Conservation (phyloP, 1,140 invertebrate genomes). For the Nomia melanderi region DNA sequence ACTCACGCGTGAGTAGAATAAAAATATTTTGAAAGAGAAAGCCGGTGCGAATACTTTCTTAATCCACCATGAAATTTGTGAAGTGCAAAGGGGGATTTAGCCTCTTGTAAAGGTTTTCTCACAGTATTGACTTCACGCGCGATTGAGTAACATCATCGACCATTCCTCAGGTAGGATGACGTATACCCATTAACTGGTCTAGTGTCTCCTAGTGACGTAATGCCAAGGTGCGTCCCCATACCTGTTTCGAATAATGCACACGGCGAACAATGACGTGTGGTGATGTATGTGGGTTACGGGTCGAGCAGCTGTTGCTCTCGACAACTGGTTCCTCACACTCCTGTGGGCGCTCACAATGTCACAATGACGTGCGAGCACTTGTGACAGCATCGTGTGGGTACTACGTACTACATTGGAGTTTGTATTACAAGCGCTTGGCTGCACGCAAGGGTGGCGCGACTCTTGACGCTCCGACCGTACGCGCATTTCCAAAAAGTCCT, state of each 20-base stretch:
- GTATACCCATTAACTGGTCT: constrained; percentile 61
- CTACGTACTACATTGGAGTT: constrained; percentile 71
- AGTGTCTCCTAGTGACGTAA: constrained; percentile 60
- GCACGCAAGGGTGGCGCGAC: constrained; percentile 74
- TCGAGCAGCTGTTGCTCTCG: constrained; percentile 78
- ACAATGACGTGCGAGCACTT: constrained; percentile 79
- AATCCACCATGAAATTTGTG: not conserved
- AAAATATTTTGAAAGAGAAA: no score
- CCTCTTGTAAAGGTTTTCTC: constrained; percentile 5
- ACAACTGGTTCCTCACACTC: constrained; percentile 75
- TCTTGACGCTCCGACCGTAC: constrained; percentile 70
- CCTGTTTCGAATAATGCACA: constrained; percentile 74
- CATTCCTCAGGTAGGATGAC: constrained; percentile 59
- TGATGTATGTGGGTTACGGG: constrained; percentile 80
- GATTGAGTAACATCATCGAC: constrained; percentile 53
- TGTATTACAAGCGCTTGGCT: constrained; percentile 77
- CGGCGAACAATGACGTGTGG: constrained; percentile 78
- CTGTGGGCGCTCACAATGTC: constrained; percentile 75
- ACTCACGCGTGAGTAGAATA: no score
- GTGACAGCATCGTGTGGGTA: constrained; percentile 76
- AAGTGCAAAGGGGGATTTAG: not conserved
- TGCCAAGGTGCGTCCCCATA: constrained; percentile 68
- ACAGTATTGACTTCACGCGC: constrained; percentile 25
- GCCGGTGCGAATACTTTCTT: not conserved
- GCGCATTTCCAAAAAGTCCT: constrained; percentile 59